These are phyloP conservation scores for Champsocephalus gunnari DNA, from an alignment of 2,797 vertebrate genomes.

Conservation along the genomic window DNA sequence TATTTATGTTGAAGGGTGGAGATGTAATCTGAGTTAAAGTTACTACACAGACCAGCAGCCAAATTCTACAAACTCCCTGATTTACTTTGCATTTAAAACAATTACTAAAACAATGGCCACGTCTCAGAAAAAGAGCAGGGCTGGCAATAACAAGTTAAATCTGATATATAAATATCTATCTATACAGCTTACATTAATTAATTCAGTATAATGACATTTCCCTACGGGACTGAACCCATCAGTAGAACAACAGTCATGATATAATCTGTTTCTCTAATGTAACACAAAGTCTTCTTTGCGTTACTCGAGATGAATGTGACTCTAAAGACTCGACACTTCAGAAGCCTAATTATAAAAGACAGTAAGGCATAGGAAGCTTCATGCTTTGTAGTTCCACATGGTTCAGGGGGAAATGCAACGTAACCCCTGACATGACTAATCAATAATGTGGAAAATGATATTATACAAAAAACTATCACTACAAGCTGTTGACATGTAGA, in stretches of 20 bases:
- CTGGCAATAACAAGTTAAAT: too few relatives aligned
- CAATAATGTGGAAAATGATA: background rate
- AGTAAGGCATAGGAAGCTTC: background rate
- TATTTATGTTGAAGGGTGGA: conserved; percentile 3
- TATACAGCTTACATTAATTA: background rate
- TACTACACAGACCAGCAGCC: conserved; percentile 40
- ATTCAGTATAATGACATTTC: background rate
- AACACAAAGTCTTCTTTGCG: background rate
- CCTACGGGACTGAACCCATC: background rate
- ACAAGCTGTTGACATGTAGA: background rate
- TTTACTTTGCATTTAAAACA: background rate
- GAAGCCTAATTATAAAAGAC: background rate
- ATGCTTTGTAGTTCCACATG: background rate
- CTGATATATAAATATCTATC: too few relatives aligned
- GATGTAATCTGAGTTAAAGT: background rate
- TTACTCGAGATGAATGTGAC: background rate
- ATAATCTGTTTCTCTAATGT: background rate
- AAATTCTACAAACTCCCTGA: conserved; percentile 7
- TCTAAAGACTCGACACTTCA: background rate
- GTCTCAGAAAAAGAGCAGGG: background rate
- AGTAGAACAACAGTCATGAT: too few relatives aligned
- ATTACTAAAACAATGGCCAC: background rate
- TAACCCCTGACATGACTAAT: background rate
- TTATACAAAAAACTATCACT: background rate
- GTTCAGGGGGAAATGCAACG: background rate